These are phyloP conservation scores for Cyprinus carpio DNA, from an alignment of 2,113 vertebrate genomes.

Conservation along the genomic window DNA sequence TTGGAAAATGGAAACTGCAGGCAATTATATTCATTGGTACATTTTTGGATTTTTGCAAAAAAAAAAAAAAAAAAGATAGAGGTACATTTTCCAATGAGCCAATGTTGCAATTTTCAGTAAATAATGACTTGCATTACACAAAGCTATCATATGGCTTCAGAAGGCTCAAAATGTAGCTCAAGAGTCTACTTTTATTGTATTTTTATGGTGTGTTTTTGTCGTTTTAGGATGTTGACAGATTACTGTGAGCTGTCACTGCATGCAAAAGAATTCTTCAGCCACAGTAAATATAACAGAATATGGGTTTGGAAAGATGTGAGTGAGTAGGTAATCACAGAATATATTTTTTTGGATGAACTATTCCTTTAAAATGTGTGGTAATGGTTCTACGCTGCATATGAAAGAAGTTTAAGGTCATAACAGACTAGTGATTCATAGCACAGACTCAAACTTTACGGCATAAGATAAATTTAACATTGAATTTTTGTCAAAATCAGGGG, in stretches of 20 bases:
- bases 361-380: background rate
- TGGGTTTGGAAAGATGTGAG: background rate
- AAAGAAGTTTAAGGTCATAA: background rate
- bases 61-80: background rate
- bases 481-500: slow-evolving; percentile 21
- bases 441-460: background rate
- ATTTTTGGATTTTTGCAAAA: too few species aligned
- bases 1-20: background rate
- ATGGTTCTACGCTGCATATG: background rate
- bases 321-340: background rate
- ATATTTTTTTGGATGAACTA: background rate
- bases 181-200: background rate
- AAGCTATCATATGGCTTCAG: background rate
- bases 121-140: background rate
- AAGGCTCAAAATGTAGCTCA: background rate
- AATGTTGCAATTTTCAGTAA: background rate
- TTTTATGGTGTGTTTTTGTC: background rate
- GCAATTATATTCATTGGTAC: background rate
- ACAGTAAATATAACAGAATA: background rate
- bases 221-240: background rate
- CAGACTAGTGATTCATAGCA: background rate
- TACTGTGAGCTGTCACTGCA: background rate
- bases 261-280: background rate
- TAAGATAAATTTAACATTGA: background rate
- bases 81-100: background rate